A percentile compares a stretch with the other conserved stretches of the same genome.
These are phyloP conservation scores for Pipra filicauda DNA, from an alignment of 2,113 vertebrate genomes.

Conservation along the genomic window DNA sequence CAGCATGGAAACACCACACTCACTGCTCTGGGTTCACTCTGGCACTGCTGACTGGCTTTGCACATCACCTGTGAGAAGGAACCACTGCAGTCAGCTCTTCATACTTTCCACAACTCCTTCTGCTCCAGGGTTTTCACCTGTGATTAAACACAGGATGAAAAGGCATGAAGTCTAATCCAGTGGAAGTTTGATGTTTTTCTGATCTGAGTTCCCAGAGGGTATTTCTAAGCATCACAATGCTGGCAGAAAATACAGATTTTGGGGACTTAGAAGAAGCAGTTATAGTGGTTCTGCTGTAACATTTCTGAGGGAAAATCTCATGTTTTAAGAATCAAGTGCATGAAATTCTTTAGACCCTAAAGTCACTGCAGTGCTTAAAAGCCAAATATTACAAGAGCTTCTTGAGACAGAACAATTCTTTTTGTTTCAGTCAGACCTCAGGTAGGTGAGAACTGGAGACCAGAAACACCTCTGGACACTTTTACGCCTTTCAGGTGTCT, in stretches of 20 bases:
- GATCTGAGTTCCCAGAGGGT: neutral
- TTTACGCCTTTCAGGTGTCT: neutral
- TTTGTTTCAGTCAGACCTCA: neutral
- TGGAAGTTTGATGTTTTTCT: neutral
- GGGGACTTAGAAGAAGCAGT: neutral
- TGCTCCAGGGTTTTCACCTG: neutral
- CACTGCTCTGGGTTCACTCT: rapidly evolving
- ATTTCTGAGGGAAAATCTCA: neutral
- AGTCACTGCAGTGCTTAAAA: neutral
- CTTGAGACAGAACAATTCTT: neutral
- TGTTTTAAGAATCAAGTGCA: neutral
- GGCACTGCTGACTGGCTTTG: neutral
- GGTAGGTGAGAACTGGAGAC: neutral
- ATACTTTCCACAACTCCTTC: neutral
- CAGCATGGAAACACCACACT: rapidly evolving
- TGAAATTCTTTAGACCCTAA: neutral
- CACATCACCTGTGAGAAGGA: rapidly evolving
- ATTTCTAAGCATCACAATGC: too few relatives aligned
- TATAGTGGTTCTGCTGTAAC: neutral
- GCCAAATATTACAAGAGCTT: neutral
- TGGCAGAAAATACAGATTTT: neutral
- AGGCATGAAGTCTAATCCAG: neutral
- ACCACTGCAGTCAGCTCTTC: neutral
- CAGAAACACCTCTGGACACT: neutral
- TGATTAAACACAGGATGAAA: neutral